phyloP scores from a whole-genome alignment of 2,113 vertebrate species.

The Nycticryphes semicollaris region DNA sequence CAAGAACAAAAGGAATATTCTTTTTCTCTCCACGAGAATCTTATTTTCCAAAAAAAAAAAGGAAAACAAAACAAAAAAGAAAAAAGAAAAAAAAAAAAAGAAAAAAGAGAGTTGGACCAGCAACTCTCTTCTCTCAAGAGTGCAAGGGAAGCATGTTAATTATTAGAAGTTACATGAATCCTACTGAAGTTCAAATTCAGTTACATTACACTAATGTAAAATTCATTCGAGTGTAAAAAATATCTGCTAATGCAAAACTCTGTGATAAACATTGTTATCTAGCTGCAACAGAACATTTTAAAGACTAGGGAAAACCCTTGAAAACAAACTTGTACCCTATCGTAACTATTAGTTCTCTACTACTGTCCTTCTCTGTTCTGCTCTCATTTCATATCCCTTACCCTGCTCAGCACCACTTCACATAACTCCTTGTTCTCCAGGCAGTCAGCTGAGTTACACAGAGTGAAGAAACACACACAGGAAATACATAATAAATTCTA shows the following conservation, averaged over 20 bases:
- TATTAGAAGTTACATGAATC: neutral
- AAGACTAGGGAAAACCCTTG: neutral
- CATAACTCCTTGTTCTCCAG: neutral
- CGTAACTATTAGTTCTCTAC: neutral
- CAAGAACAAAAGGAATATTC: neutral
- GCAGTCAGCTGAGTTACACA: neutral
- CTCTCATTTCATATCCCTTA: neutral
- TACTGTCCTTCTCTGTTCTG: neutral
- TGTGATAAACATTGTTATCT: neutral
- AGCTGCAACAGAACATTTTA: neutral
- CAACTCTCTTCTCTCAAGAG: neutral
- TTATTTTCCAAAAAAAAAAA: neutral
- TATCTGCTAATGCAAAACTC: neutral
- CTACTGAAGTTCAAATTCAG: neutral
- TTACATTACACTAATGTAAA: neutral
- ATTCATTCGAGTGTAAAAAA: neutral
- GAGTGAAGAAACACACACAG: neutral
- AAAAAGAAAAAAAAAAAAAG: too few species aligned
- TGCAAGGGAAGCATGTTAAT: neutral
- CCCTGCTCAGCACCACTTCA: neutral
- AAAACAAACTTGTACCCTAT: neutral
- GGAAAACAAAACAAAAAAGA: too few species aligned
- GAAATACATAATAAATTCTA: neutral
- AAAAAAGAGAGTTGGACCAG: neutral
- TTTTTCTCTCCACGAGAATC: neutral